Conservation (phyloP, 2,888 invertebrate genomes). For the Eueremaeus valkanovi region DNA sequence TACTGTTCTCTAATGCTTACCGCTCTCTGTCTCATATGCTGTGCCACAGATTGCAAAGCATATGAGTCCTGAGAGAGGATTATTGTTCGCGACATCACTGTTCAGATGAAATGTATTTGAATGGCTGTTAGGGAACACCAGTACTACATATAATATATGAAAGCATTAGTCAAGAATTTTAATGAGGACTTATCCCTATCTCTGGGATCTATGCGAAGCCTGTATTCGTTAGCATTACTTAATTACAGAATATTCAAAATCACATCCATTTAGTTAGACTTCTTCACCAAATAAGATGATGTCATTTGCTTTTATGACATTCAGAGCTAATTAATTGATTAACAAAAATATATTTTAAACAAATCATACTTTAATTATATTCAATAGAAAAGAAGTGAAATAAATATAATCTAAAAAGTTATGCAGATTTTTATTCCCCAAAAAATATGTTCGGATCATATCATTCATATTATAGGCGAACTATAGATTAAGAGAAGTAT, state of each 20-base stretch:
- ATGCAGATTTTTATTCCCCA: too few species aligned
- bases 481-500: not conserved
- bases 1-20: conserved; percentile 2
- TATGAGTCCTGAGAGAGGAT: not conserved
- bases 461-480: not conserved
- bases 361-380: not conserved
- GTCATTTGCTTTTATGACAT: conserved; percentile 9
- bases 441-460: too few species aligned
- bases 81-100: not conserved
- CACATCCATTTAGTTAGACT: not conserved
- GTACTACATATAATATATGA: not conserved
- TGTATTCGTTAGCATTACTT: conserved; percentile 12
- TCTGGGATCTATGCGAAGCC: not conserved
- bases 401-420: too few species aligned
- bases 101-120: not conserved
- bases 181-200: conserved; percentile 22
- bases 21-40: not conserved
- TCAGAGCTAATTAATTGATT: not conserved
- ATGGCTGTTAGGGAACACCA: conserved; percentile 26
- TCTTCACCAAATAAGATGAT: not conserved
- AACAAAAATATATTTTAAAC: not conserved
- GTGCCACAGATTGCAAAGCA: not conserved
- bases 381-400: not conserved
- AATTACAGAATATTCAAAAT: not conserved
- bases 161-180: conserved; percentile 30